Conservation (phyloP, 2,888 invertebrate species). For the Dexiosoma caninum region DNA sequence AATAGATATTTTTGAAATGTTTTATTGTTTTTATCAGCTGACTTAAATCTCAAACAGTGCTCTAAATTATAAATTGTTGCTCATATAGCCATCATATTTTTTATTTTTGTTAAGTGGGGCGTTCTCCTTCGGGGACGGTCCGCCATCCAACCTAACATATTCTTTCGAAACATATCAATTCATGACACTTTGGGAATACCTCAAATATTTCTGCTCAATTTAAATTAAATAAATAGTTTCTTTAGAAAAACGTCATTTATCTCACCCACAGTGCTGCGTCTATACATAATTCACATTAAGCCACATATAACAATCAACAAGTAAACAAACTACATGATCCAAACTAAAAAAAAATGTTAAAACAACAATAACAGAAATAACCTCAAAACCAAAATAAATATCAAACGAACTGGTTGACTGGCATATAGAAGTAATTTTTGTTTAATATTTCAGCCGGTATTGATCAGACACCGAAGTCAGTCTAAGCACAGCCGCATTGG, state of each 20-base stretch:
- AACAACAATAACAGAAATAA: conserved; percentile 31
- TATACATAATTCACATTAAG: conserved; percentile 12
- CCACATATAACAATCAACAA: conserved; percentile 17
- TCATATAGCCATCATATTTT: no score
- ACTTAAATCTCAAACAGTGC: no score
- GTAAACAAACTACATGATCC: conserved; percentile 19
- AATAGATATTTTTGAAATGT: no score
- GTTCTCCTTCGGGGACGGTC: no score
- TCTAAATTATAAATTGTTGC: no score
- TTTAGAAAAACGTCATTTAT: not conserved
- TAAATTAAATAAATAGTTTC: no score
- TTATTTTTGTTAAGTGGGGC: no score
- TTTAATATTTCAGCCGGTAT: conserved; percentile 76
- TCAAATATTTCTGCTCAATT: not conserved
- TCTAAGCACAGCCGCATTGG: conserved; percentile 78
- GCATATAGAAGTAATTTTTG: conserved; percentile 62
- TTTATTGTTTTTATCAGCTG: no score
- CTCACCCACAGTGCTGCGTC: conserved; percentile 19
- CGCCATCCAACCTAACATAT: no score
- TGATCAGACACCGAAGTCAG: conserved; percentile 75
- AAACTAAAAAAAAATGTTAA: conserved; percentile 31
- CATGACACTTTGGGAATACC: no score
- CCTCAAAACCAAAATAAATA: conserved; percentile 53
- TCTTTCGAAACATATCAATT: no score
- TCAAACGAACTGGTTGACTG: conserved; percentile 7